Evolutionary conservation across 2,113 vertebrate genomes (phyloP), one percentile per base, ranked within the genome.

Genomic region (Ondatra zibethicus): DNA sequence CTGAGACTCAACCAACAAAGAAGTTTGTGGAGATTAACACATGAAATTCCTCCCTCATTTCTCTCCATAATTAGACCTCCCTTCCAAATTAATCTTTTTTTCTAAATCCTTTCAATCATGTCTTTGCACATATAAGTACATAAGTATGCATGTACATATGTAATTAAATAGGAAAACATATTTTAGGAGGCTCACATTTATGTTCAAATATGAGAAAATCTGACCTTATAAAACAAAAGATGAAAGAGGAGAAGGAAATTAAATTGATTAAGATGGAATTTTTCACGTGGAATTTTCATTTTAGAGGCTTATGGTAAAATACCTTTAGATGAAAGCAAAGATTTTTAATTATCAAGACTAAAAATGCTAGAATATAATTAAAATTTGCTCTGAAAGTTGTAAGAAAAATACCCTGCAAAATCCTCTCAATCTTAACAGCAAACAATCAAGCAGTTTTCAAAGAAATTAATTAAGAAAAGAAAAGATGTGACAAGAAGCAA

Each of bases 281-380:
- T 92, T 92, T 94, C 65, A 72, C 39, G 52, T 91, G 66, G 75
- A 93, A 84, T 55, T 45, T 93, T 88, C 66, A 88, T 84, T 95
- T 88, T 65, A 85, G 82, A 77, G 36, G 19, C 52, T 88, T 96
- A 88, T 58, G 50, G 81, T 63, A 70, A 88, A 91, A 82, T 63
- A 33, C 68, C 68, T 94, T 88, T 76, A 97, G 78, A 92, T 93
- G 70, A 93, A 96, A 92, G 33, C 10, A 75, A 25, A 16, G 19
- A 2, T 63, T 91, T 63, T 55, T 33, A 72, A 88, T 47, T 73
- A 52, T 45, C 65, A 70, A 88, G 52, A 75, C 36, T 75, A 45
- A 93, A 91, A 91, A 76, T 88, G 61, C 14, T 58, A 27, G 42
- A 84, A 81, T 25, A 25, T 58, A 65, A 73, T 63, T 78, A 61